Evolutionary conservation across 2,888 invertebrate genomes (phyloP), one percentile per base, ranked within the genome.

Genomic region (Selenia dentaria): DNA sequence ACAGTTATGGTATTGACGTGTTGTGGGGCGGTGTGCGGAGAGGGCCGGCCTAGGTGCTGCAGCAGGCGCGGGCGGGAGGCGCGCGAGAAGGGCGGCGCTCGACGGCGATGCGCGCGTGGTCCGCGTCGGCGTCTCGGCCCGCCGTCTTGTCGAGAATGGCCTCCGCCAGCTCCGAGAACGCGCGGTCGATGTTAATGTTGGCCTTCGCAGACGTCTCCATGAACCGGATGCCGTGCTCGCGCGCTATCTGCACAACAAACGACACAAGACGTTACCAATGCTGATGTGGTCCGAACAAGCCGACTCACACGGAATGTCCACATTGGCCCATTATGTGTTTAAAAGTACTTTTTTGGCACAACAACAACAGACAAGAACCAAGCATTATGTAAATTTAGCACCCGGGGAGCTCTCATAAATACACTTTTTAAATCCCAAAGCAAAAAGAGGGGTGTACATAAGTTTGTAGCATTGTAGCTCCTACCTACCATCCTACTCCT

Each of bases 131-230:
- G 58, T 94, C 94, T 80, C 96, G 96, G 50, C 94, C 93, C 45
- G 96, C 93, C 54, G 96, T 95, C 92, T 98, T 98, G 88, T 97
- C 97, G 71, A 98, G 92, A 86, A 99, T 97, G 70, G 98, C 97
- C 92, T 97, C 96, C 39, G 98, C 97, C 79, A 98, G 92, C 91
- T 98, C 97, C 74, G 96, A 95, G 92, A 99, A 99, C 48, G 98
- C 98, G 77, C 95, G 94, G 79, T 98, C 98, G 74, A 99, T 98
- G 91, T 99, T 99, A 73, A 98, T 96, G 88, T 98, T 97, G 44
- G 97, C 96, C 92, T 99, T 99, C 54, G 99, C 99, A 56, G 98
- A 98, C 46, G 99, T 99, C 93, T 99, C 99, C 96, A 98, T 96
- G 92, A 99, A 99, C 60, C 97, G 94, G 82, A 99, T 98, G 67